Evolutionary conservation across 2,797 vertebrate species (phyloP), one percentile per base, ranked within the genome.

Genomic region (Sebastes iracundus): DNA sequence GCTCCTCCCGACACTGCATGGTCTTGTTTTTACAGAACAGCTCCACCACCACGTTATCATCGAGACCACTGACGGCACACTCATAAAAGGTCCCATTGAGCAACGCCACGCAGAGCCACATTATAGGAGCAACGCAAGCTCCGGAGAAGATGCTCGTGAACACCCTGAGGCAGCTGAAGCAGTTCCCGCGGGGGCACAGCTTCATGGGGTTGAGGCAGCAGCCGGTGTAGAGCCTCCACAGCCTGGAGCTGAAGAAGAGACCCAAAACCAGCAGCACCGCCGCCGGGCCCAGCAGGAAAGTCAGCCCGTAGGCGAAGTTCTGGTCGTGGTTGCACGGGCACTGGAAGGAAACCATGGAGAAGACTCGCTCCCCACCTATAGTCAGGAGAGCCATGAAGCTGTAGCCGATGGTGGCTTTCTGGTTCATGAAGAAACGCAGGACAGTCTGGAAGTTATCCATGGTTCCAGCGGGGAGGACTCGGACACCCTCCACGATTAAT

Each of bases 51-150:
- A 90, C 2, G 59, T 93, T 91, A 1, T 95, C 94, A 6, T 96
- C 83, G 1, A 97, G 91, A 2, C 98, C 98, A 0, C 97, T 98
- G 93, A 98, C 95, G 1, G 97, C 97, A 84, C 98, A 99, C 84
- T 98, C 97, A 1, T 98, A 99, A 79, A 98, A 99, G 3, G 96
- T 97, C 22, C 96, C 98, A 0, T 98, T 98, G 82, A 99, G 97
- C 88, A 99, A 90, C 72, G 97, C 97, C 90, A 98, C 97, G 1
- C 94, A 97, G 66, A 99, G 95, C 98, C 98, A 99, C 97, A 98
- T 99, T 38, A 97, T 62, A 0, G 98, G 97, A 2, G 97, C 96
- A 74, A 98, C 95, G 52, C 97, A 88, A 0, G 97, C 96, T 0
- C 94, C 95, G 6, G 92, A 78, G n/a, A 95, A 89, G 87, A 98